Percentiles rank a stretch among this genome's conserved stretches.
Conservation (phyloP, 2,113 vertebrate genomes). For the Lagopus leucura region DNA sequence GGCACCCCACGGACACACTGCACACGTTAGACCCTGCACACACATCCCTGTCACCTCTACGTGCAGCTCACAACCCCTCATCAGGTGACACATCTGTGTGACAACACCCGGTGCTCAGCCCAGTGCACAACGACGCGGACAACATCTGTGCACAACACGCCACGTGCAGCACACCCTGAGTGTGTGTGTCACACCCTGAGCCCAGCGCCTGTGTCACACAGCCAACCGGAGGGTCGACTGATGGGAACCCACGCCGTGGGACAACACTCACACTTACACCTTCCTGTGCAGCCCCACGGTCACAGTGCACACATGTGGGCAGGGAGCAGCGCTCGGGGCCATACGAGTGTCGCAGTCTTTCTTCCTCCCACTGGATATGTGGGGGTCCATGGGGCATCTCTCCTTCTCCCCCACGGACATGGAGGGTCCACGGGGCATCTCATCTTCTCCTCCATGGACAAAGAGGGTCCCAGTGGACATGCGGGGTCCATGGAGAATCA, state of each 20-base stretch:
- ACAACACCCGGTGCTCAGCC: too few species aligned
- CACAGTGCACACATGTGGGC: not conserved
- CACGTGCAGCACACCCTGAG: fast-evolving
- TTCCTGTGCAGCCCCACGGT: not conserved
- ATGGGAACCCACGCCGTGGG: fast-evolving
- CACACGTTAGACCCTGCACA: not conserved
- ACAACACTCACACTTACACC: fast-evolving
- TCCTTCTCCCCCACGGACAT: too few species aligned
- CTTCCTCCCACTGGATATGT: not conserved
- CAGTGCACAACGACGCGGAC: too few species aligned
- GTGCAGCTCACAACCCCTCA: fast-evolving
- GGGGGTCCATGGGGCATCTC: not conserved
- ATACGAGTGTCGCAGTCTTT: not conserved
- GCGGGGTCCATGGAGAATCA: too few species aligned
- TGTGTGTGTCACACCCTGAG: fast-evolving
- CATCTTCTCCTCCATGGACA: too few species aligned
- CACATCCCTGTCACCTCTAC: not conserved
- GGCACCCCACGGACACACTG: too few species aligned
- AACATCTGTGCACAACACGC: not conserved
- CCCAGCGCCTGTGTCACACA: fast-evolving
- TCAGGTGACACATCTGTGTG: fast-evolving
- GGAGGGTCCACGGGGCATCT: too few species aligned
- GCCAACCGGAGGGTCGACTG: fast-evolving
- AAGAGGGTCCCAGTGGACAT: too few species aligned
- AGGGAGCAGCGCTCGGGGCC: fast-evolving